Conservation (phyloP, 2,888 invertebrate species). For the Epistrophe eligans region DNA sequence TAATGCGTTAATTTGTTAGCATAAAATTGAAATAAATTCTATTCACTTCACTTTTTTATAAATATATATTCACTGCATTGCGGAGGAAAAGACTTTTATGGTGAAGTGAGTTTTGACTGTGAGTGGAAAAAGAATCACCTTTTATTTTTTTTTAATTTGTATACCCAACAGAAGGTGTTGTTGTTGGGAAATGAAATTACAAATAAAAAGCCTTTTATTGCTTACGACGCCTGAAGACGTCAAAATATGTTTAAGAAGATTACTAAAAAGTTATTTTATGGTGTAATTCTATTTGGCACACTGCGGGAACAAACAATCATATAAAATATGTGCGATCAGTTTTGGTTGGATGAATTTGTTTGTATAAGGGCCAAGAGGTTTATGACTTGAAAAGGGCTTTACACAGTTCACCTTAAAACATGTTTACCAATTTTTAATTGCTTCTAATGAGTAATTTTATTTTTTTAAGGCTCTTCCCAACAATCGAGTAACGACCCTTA, state of each 20-base stretch:
- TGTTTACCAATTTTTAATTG: no score
- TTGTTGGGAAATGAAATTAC: neutral
- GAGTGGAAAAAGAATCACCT: conserved; percentile 26
- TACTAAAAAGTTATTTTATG: conserved; percentile 57
- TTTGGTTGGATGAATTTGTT: neutral
- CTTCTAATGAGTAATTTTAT: no score
- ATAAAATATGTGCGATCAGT: neutral
- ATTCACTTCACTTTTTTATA: conserved; percentile 45
- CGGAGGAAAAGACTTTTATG: neutral
- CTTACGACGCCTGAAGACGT: conserved; percentile 39
- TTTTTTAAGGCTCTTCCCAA: no score
- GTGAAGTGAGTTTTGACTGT: conserved; percentile 22
- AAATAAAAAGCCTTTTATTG: conserved; percentile 18
- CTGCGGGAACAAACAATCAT: conserved; percentile 28
- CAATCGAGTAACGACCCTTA: no score
- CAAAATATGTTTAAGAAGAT: conserved; percentile 64
- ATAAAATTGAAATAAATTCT: conserved; percentile 82
- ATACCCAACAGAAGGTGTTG: neutral
- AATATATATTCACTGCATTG: conserved; percentile 1
- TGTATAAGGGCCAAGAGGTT: neutral
- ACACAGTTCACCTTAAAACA: no score
- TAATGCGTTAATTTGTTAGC: conserved; percentile 77
- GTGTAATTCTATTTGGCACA: conserved; percentile 40
- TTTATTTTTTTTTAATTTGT: conserved; percentile 11
- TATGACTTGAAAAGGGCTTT: neutral